phyloP scores from a whole-genome alignment of 2,797 vertebrate species.

The Garrulus glandarius region DNA sequence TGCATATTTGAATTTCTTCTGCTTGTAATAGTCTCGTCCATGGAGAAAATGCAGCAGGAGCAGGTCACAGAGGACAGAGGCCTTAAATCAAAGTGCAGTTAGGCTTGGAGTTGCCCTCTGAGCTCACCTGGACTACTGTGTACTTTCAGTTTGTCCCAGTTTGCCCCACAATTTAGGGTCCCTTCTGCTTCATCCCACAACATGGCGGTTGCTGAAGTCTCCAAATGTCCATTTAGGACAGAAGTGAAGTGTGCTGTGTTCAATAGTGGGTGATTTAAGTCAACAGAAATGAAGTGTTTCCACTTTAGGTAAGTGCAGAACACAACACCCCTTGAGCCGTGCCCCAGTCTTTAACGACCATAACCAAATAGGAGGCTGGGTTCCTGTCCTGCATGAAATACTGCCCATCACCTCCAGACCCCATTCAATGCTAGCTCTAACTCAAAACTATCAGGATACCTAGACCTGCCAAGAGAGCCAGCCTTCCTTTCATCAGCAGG shows the following conservation, averaged over 20 bases:
- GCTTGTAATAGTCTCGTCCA: conserved; percentile 91
- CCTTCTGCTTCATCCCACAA: not conserved
- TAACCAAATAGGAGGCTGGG: not conserved
- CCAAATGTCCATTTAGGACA: not conserved
- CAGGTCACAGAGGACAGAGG: conserved; percentile 94
- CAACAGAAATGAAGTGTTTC: not conserved
- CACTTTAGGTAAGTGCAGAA: not conserved
- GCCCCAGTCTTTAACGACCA: not conserved
- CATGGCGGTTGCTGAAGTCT: not conserved
- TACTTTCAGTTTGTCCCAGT: not conserved
- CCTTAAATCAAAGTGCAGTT: conserved; percentile 73
- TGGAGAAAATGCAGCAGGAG: conserved; percentile 89
- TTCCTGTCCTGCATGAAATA: not conserved
- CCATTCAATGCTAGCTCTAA: not conserved
- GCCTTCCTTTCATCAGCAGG: not conserved
- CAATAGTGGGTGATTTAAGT: not conserved
- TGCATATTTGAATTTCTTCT: conserved; percentile 93
- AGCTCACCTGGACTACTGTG: not conserved
- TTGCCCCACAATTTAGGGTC: not conserved
- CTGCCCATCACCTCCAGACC: not conserved
- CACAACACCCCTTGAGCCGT: rapidly evolving
- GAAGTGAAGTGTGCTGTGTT: not conserved
- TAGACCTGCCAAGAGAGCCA: not conserved
- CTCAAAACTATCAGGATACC: not conserved
- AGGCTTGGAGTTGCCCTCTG: not conserved